Conservation (phyloP, 2,797 vertebrate species). For the Rhyacichthys aspro region DNA sequence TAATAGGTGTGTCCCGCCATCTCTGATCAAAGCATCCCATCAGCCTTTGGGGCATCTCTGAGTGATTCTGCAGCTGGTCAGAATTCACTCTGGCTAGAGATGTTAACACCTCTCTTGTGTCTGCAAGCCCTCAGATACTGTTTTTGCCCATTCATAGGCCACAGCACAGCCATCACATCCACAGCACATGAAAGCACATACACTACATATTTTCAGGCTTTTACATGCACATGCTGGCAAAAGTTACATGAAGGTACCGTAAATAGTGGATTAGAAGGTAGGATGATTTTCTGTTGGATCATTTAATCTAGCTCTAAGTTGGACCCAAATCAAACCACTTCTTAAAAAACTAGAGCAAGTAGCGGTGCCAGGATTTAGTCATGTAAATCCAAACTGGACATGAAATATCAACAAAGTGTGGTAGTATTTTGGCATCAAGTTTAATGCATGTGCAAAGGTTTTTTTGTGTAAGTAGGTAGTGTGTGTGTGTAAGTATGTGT, state of each 20-base stretch:
- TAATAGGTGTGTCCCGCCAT: conserved; percentile 74
- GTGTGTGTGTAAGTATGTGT: too few relatives aligned
- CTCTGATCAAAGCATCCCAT: conserved; percentile 75
- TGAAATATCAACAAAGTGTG: too few relatives aligned
- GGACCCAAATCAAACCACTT: too few relatives aligned
- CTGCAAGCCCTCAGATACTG: conserved; percentile 14
- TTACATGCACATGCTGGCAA: conserved; percentile 13
- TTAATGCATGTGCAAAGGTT: too few relatives aligned
- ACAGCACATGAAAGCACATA: conserved; percentile 45
- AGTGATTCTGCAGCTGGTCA: conserved; percentile 65
- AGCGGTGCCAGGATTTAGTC: too few relatives aligned
- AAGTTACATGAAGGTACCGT: conserved; percentile 3
- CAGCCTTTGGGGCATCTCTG: conserved; percentile 67
- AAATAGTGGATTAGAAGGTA: conserved; percentile 38
- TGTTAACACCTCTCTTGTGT: conserved; percentile 48
- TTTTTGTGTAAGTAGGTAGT: too few relatives aligned
- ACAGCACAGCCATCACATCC: conserved; percentile 31
- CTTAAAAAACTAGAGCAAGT: too few relatives aligned
- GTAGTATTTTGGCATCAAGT: too few relatives aligned
- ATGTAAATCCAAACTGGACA: too few relatives aligned
- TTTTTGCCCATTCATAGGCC: conserved; percentile 41
- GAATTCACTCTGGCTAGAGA: conserved; percentile 60
- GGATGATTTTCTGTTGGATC: conserved; percentile 13
- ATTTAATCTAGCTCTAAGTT: conserved; percentile 1
- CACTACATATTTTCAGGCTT: conserved; percentile 24